These are phyloP conservation scores for Caenorhabditis becei DNA, from an alignment of 2,888 invertebrate species.

Conservation along the genomic window DNA sequence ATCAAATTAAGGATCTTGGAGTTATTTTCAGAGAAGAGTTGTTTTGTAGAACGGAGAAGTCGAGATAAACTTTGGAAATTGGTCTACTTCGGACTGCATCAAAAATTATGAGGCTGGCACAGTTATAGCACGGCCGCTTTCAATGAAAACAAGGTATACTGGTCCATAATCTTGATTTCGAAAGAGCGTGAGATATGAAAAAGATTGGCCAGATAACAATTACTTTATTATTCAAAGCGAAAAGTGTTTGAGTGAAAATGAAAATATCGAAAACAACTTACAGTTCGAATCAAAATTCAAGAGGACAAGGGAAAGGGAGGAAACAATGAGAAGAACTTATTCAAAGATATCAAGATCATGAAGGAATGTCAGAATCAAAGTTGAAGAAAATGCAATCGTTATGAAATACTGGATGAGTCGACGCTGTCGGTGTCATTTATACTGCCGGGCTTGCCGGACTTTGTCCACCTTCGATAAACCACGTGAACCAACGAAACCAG, in stretches of 20 bases:
- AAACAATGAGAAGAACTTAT: conserved; percentile 5
- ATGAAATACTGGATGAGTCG: conserved; percentile 46
- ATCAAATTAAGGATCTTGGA: conserved; percentile 6
- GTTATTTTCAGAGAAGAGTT: too few species aligned
- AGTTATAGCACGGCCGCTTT: too few species aligned
- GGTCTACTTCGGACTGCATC: too few species aligned
- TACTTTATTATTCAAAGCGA: too few species aligned
- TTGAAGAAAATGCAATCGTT: background rate
- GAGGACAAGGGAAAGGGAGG: conserved; percentile 12
- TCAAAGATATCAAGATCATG: background rate
- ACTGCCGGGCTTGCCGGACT: conserved; percentile 39
- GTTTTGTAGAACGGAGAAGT: too few species aligned
- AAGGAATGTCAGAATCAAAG: background rate
- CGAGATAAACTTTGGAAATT: too few species aligned
- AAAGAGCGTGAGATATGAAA: too few species aligned
- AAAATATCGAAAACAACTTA: conserved; percentile 7
- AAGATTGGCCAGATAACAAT: too few species aligned
- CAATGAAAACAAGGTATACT: too few species aligned
- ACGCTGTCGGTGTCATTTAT: conserved; percentile 57
- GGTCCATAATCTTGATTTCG: too few species aligned
- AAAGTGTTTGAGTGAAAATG: too few species aligned
- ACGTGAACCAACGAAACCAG: conserved; percentile 55
- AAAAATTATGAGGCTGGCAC: too few species aligned
- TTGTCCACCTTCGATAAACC: conserved; percentile 58
- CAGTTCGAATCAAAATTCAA: conserved; percentile 38